phyloP scores from a whole-genome alignment of 2,888 invertebrate genomes.

The Tuta absoluta region DNA sequence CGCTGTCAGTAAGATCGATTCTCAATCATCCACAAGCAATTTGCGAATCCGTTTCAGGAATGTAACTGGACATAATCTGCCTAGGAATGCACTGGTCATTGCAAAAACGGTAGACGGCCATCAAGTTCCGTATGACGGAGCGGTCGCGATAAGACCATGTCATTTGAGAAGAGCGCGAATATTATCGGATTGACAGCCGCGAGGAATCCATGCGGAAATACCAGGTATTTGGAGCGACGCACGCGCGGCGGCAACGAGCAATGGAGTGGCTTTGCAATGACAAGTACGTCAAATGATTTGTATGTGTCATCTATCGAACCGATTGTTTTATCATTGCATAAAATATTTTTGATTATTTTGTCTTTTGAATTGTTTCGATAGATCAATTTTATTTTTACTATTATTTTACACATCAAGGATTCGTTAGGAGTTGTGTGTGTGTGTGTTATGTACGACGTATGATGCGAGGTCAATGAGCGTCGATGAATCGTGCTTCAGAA shows the following conservation, averaged over 20 bases:
- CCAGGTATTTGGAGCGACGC: conserved; percentile 31
- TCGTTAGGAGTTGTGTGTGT: too few species aligned
- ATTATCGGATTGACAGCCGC: conserved; percentile 37
- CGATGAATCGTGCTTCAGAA: too few species aligned
- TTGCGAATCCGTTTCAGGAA: conserved; percentile 14
- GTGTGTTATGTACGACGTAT: too few species aligned
- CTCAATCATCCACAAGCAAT: conserved; percentile 17
- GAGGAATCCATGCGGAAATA: conserved; percentile 50
- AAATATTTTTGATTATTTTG: too few species aligned
- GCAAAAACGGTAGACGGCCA: conserved; percentile 54
- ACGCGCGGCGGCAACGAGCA: conserved; percentile 28
- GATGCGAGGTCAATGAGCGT: too few species aligned
- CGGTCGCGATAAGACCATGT: conserved; percentile 46
- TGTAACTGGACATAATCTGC: conserved; percentile 36
- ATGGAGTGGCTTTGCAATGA: conserved; percentile 19
- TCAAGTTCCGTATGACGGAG: conserved; percentile 50
- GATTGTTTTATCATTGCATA: too few species aligned
- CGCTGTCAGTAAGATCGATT: not conserved
- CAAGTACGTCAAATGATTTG: not conserved
- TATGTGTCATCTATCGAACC: not conserved
- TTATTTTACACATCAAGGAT: too few species aligned
- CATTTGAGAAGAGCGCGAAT: conserved; percentile 43
- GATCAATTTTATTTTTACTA: too few species aligned
- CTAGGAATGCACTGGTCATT: conserved; percentile 44
- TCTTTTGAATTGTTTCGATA: too few species aligned